Evolutionary conservation across 2,113 vertebrate species (phyloP).

Genomic region (Oreochromis aureus): DNA sequence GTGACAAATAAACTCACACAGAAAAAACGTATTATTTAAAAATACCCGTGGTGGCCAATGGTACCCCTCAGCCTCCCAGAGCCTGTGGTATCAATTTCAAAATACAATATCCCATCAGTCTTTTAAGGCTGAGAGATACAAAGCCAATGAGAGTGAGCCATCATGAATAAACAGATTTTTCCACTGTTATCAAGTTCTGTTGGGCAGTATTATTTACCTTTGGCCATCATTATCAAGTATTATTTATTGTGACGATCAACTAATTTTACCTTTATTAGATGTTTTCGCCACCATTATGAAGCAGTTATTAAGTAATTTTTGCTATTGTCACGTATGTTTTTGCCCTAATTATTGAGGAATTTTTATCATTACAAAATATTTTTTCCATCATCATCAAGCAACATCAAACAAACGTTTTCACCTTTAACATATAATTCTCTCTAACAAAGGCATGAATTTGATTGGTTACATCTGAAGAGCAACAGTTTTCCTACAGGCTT

Average conservation of each 20-base stretch:
- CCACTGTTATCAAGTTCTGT: background rate
- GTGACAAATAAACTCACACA: background rate
- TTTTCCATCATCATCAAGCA: background rate
- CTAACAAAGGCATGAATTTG: background rate
- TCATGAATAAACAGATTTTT: background rate
- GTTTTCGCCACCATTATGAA: background rate
- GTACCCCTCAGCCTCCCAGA: background rate
- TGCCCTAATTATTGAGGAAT: background rate
- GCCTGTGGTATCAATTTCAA: background rate
- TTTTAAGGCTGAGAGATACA: background rate
- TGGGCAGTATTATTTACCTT: background rate
- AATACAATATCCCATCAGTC: background rate
- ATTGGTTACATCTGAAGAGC: background rate
- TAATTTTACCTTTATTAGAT: background rate
- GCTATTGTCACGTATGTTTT: background rate
- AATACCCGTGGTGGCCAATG: background rate
- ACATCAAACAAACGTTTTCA: background rate
- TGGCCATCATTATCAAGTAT: background rate
- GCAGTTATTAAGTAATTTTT: background rate
- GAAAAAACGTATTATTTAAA: background rate
- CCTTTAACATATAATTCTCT: background rate
- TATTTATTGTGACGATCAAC: background rate
- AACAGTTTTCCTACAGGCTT: background rate
- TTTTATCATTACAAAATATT: background rate
- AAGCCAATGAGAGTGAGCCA: background rate